phyloP scores from a whole-genome alignment of 2,113 vertebrate genomes.

The Prochilodus magdalenae region DNA sequence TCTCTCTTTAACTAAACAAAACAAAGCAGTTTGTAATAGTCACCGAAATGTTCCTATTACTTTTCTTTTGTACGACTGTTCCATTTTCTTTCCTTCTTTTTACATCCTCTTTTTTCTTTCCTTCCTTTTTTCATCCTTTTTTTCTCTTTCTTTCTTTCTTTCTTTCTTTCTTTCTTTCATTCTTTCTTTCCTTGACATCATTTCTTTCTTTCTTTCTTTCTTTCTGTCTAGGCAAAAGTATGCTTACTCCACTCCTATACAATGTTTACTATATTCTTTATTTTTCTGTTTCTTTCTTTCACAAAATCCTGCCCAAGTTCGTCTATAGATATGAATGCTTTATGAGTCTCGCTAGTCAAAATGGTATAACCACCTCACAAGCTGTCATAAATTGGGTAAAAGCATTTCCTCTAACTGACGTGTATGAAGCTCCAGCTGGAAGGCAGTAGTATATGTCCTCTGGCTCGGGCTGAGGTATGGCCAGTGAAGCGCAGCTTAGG shows the following conservation, averaged over 20 bases:
- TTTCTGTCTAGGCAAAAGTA: neutral
- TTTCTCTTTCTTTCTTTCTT: neutral
- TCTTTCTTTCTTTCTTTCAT: too few relatives aligned
- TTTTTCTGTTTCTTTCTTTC: neutral
- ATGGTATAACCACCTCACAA: neutral
- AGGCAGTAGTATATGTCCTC: neutral
- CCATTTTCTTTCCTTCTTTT: too few relatives aligned
- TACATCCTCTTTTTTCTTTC: neutral
- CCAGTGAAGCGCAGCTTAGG: slow-evolving; percentile 25
- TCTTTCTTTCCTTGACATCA: neutral
- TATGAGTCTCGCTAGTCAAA: neutral
- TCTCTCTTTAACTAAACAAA: neutral
- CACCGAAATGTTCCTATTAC: too few relatives aligned
- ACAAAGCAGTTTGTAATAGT: neutral
- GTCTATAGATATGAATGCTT: neutral
- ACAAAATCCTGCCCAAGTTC: too few relatives aligned
- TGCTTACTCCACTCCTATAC: too few relatives aligned
- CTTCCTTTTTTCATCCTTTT: neutral
- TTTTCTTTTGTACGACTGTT: too few relatives aligned
- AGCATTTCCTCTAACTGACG: slow-evolving; percentile 20
- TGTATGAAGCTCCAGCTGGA: neutral
- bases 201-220: neutral
- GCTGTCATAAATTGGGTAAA: neutral
- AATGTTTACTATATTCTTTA: too few relatives aligned
- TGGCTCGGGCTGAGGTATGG: slow-evolving; percentile 18